Base-by-base conservation (phyloP, 2,888 invertebrate species). In the Platycnemis pennipes region DNA sequence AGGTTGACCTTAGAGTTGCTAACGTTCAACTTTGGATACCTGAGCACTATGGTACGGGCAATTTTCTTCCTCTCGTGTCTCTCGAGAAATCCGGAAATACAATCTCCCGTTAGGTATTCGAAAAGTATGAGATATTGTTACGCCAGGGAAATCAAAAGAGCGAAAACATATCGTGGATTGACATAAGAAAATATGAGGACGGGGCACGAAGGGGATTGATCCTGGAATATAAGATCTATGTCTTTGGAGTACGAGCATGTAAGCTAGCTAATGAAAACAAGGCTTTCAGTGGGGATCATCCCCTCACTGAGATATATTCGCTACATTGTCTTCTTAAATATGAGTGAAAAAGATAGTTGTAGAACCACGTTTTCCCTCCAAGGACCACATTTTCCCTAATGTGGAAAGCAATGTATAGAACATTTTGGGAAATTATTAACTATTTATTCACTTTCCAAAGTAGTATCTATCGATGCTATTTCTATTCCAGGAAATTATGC, bases 41-140 rank as follows among this genome's bases (percentile, higher is more conserved):
- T 53, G 19, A 37, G 53, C 89, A 56, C 56, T 56, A 42, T 56
- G 37, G 7, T 26, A 16, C 26, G 26, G 63, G 46, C 49, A 46
- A 49, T 49, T 88, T 88, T 88, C 37, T 22, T 53, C 89, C 11
- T 56, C 42, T n/a, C 86, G 13, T 86, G 11, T 86, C 86, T 86
- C 42, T 42, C 86, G 22, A 26, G 63, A 63, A 26, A 26, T 63
- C n/a, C 63, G n/a, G 63, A 63, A 63, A 63, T 63, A 63, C 26
- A 63, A 63, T 44, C 22, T 16, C 44, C 37, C 86, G 86, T 42
- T 13, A 22, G 86, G 44, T 86, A 42, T 37, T 53, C 42, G 89
- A 89, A 53, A 56, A 56, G 37, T 11, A 42, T 22, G 56, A 5
- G 56, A 63, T 63, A 63, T 63, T n/a, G 22, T 26, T 3, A 63